Conservation (phyloP, 2,888 invertebrate species). For the Meteorus cinctellus region DNA sequence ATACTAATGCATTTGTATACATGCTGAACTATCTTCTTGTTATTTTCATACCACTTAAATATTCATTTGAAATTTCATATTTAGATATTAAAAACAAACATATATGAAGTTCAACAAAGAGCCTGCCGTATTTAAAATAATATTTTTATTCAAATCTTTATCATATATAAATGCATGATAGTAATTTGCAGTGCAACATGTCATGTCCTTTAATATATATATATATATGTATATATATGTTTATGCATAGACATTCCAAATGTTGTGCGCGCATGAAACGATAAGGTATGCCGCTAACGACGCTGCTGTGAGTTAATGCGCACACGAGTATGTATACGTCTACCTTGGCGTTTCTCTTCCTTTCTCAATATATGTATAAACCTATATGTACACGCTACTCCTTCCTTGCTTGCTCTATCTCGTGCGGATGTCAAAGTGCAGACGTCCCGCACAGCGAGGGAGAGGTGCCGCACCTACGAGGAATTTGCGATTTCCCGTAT, state of each 20-base stretch:
- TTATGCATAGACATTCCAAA: constrained; percentile 61
- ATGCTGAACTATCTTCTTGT: no score
- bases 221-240: constrained; percentile 53
- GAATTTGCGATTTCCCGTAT: constrained; percentile 67
- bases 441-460: constrained; percentile 34
- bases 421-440: constrained; percentile 55
- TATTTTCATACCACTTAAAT: no score
- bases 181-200: neutral
- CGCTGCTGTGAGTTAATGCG: constrained; percentile 61
- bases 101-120: no score
- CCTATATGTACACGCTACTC: neutral
- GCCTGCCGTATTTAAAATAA: no score
- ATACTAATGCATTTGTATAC: no score
- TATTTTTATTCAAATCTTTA: no score
- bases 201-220: constrained; percentile 38
- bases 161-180: neutral
- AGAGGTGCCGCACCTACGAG: constrained; percentile 62
- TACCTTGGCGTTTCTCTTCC: constrained; percentile 35
- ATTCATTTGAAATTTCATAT: no score
- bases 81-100: no score
- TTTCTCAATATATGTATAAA: constrained; percentile 15
- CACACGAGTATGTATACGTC: constrained; percentile 42
- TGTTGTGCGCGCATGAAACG: constrained; percentile 61
- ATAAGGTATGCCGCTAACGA: constrained; percentile 71
- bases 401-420: constrained; percentile 32